These are phyloP conservation scores for Hedya salicella DNA, from an alignment of 2,888 invertebrate genomes.

Conservation along the genomic window DNA sequence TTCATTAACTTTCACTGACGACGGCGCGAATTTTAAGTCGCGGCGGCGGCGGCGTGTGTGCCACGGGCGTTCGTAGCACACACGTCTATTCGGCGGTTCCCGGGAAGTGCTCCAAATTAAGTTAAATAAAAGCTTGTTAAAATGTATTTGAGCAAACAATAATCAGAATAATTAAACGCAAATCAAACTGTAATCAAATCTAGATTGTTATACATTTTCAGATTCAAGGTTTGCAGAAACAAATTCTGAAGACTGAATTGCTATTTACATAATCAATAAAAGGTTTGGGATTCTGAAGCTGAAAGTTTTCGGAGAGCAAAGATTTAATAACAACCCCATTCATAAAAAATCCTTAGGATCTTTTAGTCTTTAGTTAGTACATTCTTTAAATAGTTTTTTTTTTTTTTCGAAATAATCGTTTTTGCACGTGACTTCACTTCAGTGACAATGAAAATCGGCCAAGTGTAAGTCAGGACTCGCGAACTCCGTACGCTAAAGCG, in stretches of 20 bases:
- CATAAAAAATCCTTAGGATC: neutral
- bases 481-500: no score
- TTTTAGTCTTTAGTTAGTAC: neutral
- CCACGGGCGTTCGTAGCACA: no score
- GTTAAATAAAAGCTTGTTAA: no score
- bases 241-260: slow-evolving; percentile 14
- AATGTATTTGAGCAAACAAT: neutral
- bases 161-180: neutral
- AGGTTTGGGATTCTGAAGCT: slow-evolving; percentile 10
- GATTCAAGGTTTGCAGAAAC: slow-evolving; percentile 14
- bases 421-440: no score
- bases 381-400: neutral
- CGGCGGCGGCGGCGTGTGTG: no score
- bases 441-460: no score
- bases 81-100: no score
- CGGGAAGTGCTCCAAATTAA: no score
- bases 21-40: no score
- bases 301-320: neutral
- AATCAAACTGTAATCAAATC: neutral
- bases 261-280: slow-evolving; percentile 31
- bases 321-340: neutral
- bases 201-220: neutral
- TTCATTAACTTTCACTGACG: no score
- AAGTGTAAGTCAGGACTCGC: no score
- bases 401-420: no score